Evolutionary conservation across 2,888 invertebrate species (phyloP).

Genomic region (Hemicrepidius hirtus): DNA sequence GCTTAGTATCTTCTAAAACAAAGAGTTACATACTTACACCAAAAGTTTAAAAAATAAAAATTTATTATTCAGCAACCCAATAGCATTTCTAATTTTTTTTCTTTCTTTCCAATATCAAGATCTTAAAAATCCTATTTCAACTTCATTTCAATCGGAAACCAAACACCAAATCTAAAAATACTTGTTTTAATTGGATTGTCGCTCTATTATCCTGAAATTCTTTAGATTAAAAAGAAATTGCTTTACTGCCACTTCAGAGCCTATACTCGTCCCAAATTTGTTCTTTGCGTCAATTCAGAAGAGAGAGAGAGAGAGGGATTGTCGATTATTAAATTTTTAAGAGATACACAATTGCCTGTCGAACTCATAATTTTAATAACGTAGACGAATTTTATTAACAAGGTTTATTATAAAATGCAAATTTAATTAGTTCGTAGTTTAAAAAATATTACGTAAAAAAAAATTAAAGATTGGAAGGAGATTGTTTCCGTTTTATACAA

Average conservation of each 20-base stretch:
- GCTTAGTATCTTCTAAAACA: too few relatives aligned
- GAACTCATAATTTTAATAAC: not conserved
- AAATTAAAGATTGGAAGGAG: not conserved
- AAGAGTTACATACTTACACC: too few relatives aligned
- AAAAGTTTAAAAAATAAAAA: too few relatives aligned
- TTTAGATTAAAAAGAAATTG: slow-evolving; percentile 11
- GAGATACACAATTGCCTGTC: not conserved
- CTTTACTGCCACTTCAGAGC: slow-evolving; percentile 10
- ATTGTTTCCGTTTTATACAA: slow-evolving; percentile 1
- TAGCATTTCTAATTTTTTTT: too few relatives aligned
- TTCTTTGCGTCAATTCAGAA: not conserved
- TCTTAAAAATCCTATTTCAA: too few relatives aligned
- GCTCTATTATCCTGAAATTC: not conserved
- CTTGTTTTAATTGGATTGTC: slow-evolving; percentile 6
- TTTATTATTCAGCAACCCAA: too few relatives aligned
- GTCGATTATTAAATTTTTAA: slow-evolving; percentile 13
- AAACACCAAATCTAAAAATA: not conserved
- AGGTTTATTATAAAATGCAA: too few relatives aligned
- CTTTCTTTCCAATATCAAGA: too few relatives aligned
- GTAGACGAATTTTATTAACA: too few relatives aligned
- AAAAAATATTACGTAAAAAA: not conserved
- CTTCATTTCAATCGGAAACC: too few relatives aligned
- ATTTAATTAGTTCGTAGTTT: not conserved
- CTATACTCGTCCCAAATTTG: slow-evolving; percentile 8
- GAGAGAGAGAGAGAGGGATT: not conserved